phyloP scores from a whole-genome alignment of 2,113 vertebrate genomes.

The Felis chaus region DNA sequence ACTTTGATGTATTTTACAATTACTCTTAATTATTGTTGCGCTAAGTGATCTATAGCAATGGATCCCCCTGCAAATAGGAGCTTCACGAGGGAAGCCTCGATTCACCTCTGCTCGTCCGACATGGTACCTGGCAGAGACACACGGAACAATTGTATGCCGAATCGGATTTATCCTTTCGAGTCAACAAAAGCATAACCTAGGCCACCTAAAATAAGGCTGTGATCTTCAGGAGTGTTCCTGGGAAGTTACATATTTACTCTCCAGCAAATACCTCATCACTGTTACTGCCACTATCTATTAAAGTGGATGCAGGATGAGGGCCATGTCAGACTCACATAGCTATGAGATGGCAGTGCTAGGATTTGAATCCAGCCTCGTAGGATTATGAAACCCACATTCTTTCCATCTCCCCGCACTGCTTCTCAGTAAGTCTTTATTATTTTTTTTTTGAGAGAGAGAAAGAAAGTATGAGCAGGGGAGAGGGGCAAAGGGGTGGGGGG shows the following conservation, averaged over 20 bases:
- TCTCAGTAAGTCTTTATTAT: not conserved
- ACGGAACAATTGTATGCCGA: not conserved
- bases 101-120: not conserved
- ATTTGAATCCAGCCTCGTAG: not conserved
- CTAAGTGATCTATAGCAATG: not conserved
- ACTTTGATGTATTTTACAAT: constrained; percentile 3
- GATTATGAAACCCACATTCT: not conserved
- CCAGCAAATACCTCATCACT: not conserved
- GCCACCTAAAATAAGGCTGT: not conserved
- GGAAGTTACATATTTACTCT: not conserved
- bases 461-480: no score
- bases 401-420: not conserved
- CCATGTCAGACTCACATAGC: not conserved
- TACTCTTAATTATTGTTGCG: not conserved
- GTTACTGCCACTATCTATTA: not conserved
- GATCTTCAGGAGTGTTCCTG: not conserved
- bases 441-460: no score
- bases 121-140: not conserved
- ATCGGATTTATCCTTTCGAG: not conserved
- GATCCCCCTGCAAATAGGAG: not conserved
- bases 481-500: no score
- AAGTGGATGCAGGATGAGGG: not conserved
- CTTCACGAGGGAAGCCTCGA: not conserved
- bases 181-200: not conserved
- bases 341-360: not conserved